A percentile compares a stretch with the other conserved stretches of the same genome.
Evolutionary conservation across 2,113 vertebrate species (phyloP).

Genomic region (Neodon shergylaensis): DNA sequence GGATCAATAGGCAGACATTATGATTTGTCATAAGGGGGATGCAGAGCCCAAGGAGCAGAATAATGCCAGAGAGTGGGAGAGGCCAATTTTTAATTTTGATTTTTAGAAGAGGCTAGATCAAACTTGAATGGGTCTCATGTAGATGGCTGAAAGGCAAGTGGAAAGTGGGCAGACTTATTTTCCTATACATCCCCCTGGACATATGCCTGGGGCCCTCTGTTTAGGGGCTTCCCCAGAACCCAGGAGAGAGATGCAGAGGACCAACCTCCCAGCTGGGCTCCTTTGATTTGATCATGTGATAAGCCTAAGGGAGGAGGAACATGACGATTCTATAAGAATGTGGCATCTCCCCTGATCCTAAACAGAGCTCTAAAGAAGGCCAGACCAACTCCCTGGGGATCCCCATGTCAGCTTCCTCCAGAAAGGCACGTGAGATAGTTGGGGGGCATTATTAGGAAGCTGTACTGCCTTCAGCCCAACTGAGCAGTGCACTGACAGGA

Average conservation of each 20-base stretch:
- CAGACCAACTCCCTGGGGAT: background rate
- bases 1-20: background rate
- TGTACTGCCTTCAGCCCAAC: background rate
- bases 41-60: background rate
- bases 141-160: background rate
- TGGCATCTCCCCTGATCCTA: background rate
- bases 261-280: background rate
- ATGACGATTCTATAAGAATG: background rate
- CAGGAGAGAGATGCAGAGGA: background rate
- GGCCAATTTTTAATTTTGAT: slow-evolving; percentile 34
- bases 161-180: background rate
- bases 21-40: slow-evolving; percentile 18
- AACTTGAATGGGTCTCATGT: background rate
- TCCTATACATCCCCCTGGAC: accelerated
- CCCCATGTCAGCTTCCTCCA: too few species aligned
- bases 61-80: background rate
- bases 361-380: background rate
- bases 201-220: too few species aligned
- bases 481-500: background rate
- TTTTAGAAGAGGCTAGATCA: background rate
- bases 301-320: background rate
- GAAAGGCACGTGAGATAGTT: background rate
- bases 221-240: accelerated
- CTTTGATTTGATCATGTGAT: background rate
- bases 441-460: background rate